Evolutionary conservation across 2,797 vertebrate genomes (phyloP).

Genomic region (Arnoldichthys spilopterus): DNA sequence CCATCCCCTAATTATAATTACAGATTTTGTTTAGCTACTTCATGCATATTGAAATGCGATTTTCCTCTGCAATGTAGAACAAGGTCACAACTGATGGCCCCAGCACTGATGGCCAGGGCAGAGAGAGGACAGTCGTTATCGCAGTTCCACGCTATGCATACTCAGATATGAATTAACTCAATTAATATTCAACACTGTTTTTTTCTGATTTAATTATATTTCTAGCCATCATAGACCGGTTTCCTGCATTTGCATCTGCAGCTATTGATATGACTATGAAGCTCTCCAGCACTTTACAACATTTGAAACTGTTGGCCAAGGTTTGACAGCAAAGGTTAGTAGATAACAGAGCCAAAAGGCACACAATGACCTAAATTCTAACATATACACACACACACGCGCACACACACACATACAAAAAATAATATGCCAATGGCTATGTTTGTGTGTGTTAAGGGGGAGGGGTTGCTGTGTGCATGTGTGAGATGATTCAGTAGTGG

Average conservation of each 20-base stretch:
- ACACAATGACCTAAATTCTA: constrained; percentile 33
- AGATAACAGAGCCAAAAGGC: constrained; percentile 34
- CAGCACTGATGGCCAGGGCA: constrained; percentile 25
- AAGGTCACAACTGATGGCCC: constrained; percentile 47
- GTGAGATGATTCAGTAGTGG: background rate
- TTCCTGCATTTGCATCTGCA: constrained; percentile 17
- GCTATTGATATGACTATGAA: constrained; percentile 30
- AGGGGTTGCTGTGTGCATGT: background rate
- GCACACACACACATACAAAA: background rate
- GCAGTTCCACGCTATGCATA: constrained; percentile 1
- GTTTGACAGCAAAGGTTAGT: constrained; percentile 50
- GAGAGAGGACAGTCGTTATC: constrained; percentile 19
- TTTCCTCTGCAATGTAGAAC: constrained; percentile 38
- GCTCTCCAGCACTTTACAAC: background rate
- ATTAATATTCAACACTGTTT: constrained; percentile 42
- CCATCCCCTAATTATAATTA: constrained; percentile 53
- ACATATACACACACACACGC: background rate
- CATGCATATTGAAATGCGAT: constrained; percentile 41
- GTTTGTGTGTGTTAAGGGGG: background rate
- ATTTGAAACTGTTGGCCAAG: constrained; percentile 13
- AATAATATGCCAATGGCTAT: background rate
- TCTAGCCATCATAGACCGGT: constrained; percentile 24
- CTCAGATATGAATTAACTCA: constrained; percentile 38
- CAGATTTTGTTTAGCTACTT: constrained; percentile 54
- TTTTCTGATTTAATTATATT: constrained; percentile 43